Evolutionary conservation across 2,888 invertebrate species (phyloP).

Genomic region (Drosophila nr. perissopoda): DNA sequence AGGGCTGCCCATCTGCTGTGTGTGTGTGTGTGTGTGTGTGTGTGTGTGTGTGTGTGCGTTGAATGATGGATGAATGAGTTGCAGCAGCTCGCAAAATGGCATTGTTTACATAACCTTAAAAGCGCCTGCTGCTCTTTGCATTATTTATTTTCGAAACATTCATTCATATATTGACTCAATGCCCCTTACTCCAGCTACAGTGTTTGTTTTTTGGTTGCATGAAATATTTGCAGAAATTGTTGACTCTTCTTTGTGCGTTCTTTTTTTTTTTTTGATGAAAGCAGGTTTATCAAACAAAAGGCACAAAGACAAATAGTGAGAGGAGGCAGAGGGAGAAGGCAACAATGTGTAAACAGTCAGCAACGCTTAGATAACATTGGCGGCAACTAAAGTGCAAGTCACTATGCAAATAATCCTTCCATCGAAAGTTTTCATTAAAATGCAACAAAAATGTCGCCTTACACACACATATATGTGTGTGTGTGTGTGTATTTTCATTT

Average conservation of each 20-base stretch:
- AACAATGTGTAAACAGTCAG: neutral
- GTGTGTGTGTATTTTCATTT: constrained; percentile 22
- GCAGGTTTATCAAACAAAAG: neutral
- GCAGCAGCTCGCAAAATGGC: neutral
- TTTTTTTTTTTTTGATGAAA: too few species aligned
- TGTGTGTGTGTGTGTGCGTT: too few species aligned
- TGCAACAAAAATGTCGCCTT: constrained; percentile 1
- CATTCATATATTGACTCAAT: constrained; percentile 10
- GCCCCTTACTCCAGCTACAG: constrained; percentile 4
- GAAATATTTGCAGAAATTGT: constrained; percentile 35
- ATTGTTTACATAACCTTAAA: constrained; percentile 7
- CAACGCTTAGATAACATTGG: constrained; percentile 14
- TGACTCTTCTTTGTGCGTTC: constrained; percentile 4
- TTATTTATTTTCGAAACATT: constrained; percentile 34
- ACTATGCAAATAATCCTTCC: constrained; percentile 15
- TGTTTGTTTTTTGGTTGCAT: neutral
- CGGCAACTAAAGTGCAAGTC: constrained; percentile 11
- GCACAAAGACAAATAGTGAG: neutral
- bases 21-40: neutral
- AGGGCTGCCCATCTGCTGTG: constrained; percentile 7
- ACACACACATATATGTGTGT: neutral
- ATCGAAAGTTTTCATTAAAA: constrained; percentile 37
- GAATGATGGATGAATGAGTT: neutral
- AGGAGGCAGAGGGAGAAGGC: neutral
- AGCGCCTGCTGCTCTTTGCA: constrained; percentile 7